phyloP scores from a whole-genome alignment of 1,140 invertebrate genomes.

The Ips nitidus region DNA sequence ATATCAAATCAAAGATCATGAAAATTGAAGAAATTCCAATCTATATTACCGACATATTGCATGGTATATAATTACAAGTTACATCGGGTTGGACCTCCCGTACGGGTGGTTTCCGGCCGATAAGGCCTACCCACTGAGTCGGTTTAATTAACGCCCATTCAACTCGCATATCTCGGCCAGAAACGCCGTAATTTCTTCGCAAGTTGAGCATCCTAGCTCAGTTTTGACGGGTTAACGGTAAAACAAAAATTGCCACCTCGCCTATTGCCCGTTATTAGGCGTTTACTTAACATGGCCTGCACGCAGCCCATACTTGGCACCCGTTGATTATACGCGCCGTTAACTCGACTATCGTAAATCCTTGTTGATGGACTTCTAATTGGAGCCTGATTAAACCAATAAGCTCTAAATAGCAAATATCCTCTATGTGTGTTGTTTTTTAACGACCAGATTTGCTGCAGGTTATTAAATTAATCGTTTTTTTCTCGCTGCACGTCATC shows the following conservation, averaged over 20 bases:
- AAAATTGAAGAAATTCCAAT: too few relatives aligned
- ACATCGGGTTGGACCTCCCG: not conserved
- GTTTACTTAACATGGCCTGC: not conserved
- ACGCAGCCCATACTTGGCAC: not conserved
- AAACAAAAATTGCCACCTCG: not conserved
- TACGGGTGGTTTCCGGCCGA: not conserved
- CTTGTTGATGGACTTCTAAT: not conserved
- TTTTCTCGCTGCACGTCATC: not conserved
- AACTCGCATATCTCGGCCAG: too few relatives aligned
- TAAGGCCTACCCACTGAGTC: constrained; percentile 1
- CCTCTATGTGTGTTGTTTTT: not conserved
- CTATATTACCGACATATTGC: too few relatives aligned
- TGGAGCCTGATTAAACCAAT: not conserved
- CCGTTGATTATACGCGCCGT: not conserved
- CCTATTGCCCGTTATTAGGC: not conserved
- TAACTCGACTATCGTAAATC: too few relatives aligned
- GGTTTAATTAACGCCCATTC: not conserved
- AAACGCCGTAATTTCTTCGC: too few relatives aligned
- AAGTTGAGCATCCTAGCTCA: too few relatives aligned
- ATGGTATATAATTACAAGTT: too few relatives aligned
- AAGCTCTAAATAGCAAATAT: not conserved
- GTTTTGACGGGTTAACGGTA: not conserved
- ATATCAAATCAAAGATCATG: too few relatives aligned
- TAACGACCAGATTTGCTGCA: not conserved
- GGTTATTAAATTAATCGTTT: not conserved